Conservation (phyloP, 23 tunicate genomes). For the Ciona savignyi region DNA sequence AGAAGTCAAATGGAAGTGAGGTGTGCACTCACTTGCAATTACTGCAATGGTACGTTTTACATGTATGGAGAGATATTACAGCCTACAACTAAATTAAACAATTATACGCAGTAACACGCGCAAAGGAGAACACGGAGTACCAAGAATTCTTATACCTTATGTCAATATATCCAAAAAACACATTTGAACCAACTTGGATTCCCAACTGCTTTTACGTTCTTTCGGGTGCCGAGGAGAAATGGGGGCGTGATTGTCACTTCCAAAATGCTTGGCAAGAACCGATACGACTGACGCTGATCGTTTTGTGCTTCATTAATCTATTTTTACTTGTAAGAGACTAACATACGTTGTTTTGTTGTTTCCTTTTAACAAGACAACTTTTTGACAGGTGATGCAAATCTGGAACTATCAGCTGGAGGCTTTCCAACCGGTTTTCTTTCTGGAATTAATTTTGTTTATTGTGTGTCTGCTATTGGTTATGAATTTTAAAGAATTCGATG, state of each 20-base stretch:
- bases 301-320: conserved; percentile 36
- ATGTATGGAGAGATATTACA: too few relatives aligned
- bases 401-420: conserved; percentile 76
- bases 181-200: conserved; percentile 49
- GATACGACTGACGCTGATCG: conserved; percentile 19
- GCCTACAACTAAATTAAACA: too few relatives aligned
- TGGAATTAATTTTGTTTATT: conserved; percentile 34
- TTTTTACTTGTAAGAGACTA: conserved; percentile 38
- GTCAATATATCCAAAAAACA: conserved; percentile 46
- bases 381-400: conserved; percentile 48
- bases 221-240: conserved; percentile 44
- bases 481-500: conserved; percentile 39
- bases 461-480: conserved; percentile 27
- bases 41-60: conserved; percentile 56
- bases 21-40: conserved; percentile 51
- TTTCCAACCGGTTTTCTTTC: conserved; percentile 64
- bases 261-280: conserved; percentile 58
- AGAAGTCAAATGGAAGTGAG: conserved; percentile 22
- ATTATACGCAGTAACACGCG: not conserved
- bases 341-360: not conserved
- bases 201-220: conserved; percentile 49
- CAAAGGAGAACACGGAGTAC: conserved; percentile 4
- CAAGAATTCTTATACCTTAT: conserved; percentile 55
- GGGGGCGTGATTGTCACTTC: conserved; percentile 54
- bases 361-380: not conserved